A percentile compares a stretch with the other conserved stretches of the same genome.
These are phyloP conservation scores for Centropus unirufus DNA, from an alignment of 2,113 vertebrate species.

Conservation along the genomic window DNA sequence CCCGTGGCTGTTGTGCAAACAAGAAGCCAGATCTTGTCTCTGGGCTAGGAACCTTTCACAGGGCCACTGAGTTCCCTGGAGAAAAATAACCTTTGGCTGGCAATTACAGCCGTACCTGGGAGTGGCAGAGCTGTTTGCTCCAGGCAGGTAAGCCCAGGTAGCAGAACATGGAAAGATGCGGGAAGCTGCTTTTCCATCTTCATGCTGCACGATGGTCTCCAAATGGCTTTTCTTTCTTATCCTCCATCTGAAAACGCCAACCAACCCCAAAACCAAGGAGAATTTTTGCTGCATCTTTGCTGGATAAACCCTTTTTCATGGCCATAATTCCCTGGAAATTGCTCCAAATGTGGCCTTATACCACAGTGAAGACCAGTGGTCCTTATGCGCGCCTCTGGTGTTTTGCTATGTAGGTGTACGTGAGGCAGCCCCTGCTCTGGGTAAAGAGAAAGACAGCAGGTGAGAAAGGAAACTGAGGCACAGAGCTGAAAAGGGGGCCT, in stretches of 20 bases:
- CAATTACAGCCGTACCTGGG: neutral
- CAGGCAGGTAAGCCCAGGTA: neutral
- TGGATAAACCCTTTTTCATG: neutral
- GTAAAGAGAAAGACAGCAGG: neutral
- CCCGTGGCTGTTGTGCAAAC: neutral
- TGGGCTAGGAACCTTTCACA: neutral
- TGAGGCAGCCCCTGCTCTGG: neutral
- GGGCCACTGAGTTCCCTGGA: neutral
- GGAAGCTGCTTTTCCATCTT: rapidly evolving
- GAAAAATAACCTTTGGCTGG: neutral
- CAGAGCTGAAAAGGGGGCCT: neutral
- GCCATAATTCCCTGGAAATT: neutral
- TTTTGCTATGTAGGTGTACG: neutral
- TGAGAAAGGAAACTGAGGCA: neutral
- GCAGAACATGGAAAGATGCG: neutral
- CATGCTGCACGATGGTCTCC: rapidly evolving
- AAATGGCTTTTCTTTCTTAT: neutral
- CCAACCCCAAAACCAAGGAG: neutral
- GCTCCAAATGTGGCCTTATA: neutral
- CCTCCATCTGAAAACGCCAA: neutral
- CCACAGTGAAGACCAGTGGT: rapidly evolving
- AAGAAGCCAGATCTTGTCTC: neutral
- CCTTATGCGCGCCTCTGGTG: neutral
- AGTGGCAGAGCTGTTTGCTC: neutral
- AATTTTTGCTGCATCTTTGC: neutral